Evolutionary conservation across 2,888 invertebrate genomes (phyloP).

Genomic region (Ennomos quercinarius): DNA sequence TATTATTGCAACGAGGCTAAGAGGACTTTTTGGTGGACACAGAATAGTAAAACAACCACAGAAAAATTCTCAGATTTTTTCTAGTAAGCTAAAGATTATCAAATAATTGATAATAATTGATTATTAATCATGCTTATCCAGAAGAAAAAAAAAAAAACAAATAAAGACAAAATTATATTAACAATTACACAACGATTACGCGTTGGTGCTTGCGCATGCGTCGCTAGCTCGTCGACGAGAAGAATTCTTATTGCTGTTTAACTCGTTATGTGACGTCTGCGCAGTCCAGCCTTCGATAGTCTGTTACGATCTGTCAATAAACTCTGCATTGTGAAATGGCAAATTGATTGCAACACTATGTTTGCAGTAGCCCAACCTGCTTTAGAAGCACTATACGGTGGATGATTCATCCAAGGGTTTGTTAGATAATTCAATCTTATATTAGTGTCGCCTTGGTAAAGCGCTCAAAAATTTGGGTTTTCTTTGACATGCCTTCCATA

Average conservation of each 20-base stretch:
- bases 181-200: slow-evolving; percentile 52
- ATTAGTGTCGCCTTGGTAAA: background rate
- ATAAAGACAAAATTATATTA: slow-evolving; percentile 40
- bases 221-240: slow-evolving; percentile 34
- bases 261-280: slow-evolving; percentile 35
- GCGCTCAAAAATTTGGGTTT: too few species aligned
- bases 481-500: too few species aligned
- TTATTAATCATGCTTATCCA: slow-evolving; percentile 20
- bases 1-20: too few species aligned
- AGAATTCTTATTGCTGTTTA: slow-evolving; percentile 43
- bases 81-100: background rate
- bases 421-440: too few species aligned
- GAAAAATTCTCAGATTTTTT: background rate
- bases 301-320: slow-evolving; percentile 25
- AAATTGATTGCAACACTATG: slow-evolving; percentile 6
- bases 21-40: too few species aligned
- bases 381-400: too few species aligned
- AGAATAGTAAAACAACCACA: background rate
- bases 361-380: background rate
- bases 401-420: too few species aligned
- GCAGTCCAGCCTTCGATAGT: slow-evolving; percentile 10
- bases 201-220: slow-evolving; percentile 36
- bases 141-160: slow-evolving; percentile 40
- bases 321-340: slow-evolving; percentile 17
- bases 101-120: too few species aligned